phyloP scores from a whole-genome alignment of 1,140 invertebrate species.

The Scaptomyza hsui region DNA sequence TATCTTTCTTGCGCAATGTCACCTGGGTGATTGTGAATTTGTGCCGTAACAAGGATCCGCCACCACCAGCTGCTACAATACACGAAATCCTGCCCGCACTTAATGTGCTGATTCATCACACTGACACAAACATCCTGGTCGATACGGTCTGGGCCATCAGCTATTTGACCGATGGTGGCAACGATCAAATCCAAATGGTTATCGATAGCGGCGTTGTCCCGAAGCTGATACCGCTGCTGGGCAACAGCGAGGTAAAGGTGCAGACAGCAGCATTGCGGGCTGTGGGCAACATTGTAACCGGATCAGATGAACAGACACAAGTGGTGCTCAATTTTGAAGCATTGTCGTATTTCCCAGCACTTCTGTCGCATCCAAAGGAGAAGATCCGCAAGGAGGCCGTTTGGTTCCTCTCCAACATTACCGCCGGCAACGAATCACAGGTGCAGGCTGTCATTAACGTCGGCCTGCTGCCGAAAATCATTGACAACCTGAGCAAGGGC shows the following conservation, averaged over 20 bases:
- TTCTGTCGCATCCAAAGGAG: conserved; percentile 93
- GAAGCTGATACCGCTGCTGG: conserved; percentile 96
- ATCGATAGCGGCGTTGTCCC: conserved; percentile 98
- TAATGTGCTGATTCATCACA: conserved; percentile 96
- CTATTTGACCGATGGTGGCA: conserved; percentile 99
- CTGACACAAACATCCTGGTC: conserved; percentile 98
- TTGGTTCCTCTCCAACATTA: conserved; percentile 99
- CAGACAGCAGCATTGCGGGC: conserved; percentile 98
- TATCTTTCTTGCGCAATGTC: conserved; percentile 97
- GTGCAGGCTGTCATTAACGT: conserved; percentile 99
- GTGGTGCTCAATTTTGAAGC: conserved; percentile 96
- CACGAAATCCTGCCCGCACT: conserved; percentile 97
- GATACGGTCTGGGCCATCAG: conserved; percentile 99
- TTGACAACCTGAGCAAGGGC: conserved; percentile 95
- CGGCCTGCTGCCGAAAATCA: conserved; percentile 96
- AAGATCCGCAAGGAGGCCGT: conserved; percentile 97
- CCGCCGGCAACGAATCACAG: conserved; percentile 98
- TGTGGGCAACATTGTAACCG: conserved; percentile 99
- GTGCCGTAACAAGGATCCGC: conserved; percentile 97
- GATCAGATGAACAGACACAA: conserved; percentile 99
- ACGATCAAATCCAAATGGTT: conserved; percentile 99
- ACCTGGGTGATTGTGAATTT: conserved; percentile 99
- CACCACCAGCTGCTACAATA: conserved; percentile 93
- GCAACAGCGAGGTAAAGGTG: conserved; percentile 98
- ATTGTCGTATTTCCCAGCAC: conserved; percentile 94